Evolutionary conservation across 1,140 invertebrate species (phyloP), one percentile per base, ranked within the genome.

Genomic region (Pogonognathellus flavescens): DNA sequence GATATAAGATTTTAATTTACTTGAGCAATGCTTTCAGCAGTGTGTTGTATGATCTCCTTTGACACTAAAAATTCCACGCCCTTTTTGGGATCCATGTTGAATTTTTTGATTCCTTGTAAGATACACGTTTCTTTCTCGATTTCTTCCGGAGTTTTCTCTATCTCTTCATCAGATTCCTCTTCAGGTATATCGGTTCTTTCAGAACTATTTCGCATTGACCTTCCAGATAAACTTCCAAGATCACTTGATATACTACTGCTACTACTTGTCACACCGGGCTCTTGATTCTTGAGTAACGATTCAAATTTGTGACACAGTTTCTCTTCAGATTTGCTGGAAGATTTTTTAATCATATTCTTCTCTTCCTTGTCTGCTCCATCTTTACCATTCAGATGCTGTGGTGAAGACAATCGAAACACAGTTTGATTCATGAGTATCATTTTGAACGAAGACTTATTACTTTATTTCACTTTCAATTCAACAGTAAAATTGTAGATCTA

Each of bases 11-110:
- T 85, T 18, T 20, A 53, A 72, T 52, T 80, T 84, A 88, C 88
- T 90, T 96, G 94, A 5, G 98, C 97, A 66, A 99, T 95, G 91
- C 97, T 97, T 90, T 99, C 97, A 0, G 97, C 93, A 76, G 96
- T 98, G 87, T 97, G 93, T 88, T 96, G 93, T 18, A 99, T 91
- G 72, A 99, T 92, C 66, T 95, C 95, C 91, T 99, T 96, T 89
- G 99, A 96, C 76, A 99, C 95, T 87, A 99, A 93, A 92, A 98
- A 99, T 92, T 99, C 97, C 90, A 99, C 98, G 84, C 98, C 98
- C 93, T 99, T 98, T 91, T 99, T 99, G 20, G 97, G 97, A 91
- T 99, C 97, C 97, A 99, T 98, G 91, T 99, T 99, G 92, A 99
- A 99, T 91, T 99, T 99, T 92, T 99, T 99, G 16, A 84, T 70